Conservation (phyloP, 2,113 vertebrate genomes). For the Nycticebus coucang region DNA sequence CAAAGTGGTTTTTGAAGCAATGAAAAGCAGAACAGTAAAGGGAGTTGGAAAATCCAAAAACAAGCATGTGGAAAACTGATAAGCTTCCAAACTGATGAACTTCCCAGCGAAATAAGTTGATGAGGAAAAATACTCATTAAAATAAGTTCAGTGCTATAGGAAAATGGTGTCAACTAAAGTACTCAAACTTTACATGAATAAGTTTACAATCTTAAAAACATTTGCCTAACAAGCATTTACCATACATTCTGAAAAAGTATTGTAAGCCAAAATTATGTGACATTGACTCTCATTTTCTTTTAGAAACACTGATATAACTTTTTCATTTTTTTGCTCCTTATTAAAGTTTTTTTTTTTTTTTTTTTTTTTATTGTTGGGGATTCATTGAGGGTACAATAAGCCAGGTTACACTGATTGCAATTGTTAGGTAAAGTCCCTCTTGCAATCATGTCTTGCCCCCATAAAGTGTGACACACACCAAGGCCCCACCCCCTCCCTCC, state of each 20-base stretch:
- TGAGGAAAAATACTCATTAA: not conserved
- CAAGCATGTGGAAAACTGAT: not conserved
- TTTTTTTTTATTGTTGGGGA: no score
- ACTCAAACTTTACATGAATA: not conserved
- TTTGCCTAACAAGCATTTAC: not conserved
- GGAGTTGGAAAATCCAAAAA: not conserved
- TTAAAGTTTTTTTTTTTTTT: constrained; percentile 44
- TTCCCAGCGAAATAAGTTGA: not conserved
- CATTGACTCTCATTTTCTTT: constrained; percentile 21
- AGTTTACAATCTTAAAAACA: not conserved
- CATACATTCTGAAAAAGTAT: not conserved
- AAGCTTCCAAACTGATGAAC: constrained; percentile 12
- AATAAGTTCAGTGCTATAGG: not conserved
- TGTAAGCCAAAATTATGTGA: not conserved
- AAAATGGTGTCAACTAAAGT: constrained; percentile 32
- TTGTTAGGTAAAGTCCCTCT: no score
- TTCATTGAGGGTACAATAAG: no score
- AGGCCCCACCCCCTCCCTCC: no score
- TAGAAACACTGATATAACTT: not conserved
- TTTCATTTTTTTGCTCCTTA: not conserved
- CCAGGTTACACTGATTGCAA: no score
- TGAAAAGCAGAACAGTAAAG: not conserved
- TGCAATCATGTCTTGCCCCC: no score
- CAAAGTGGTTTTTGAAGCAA: constrained; percentile 31
- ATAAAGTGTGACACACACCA: no score